Conservation (phyloP, 2,113 vertebrate genomes). For the Megatriorchis doriae region DNA sequence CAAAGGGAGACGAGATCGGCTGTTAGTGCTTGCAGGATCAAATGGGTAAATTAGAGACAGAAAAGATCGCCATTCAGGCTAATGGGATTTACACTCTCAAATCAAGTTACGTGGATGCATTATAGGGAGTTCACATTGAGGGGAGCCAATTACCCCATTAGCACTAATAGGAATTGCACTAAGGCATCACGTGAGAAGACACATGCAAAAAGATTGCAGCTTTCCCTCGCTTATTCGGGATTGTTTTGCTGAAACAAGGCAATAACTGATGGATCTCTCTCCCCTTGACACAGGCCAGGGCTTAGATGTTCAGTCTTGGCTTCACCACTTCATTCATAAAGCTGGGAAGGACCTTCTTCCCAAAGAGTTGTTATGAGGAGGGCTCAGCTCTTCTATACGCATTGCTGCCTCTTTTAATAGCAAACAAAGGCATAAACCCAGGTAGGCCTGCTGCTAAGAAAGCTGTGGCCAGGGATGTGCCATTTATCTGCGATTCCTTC, state of each 20-base stretch:
- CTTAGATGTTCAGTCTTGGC: not conserved
- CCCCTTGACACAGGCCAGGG: not conserved
- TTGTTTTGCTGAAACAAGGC: not conserved
- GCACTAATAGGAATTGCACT: constrained; percentile 55
- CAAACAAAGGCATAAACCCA: not conserved
- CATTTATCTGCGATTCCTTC: not conserved
- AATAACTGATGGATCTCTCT: not conserved
- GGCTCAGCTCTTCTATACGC: not conserved
- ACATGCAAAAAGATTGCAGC: not conserved
- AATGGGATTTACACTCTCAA: constrained; percentile 59
- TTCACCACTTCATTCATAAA: not conserved
- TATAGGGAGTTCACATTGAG: constrained; percentile 46
- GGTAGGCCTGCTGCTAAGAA: not conserved
- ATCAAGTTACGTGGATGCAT: constrained; percentile 58
- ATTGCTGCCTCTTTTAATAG: not conserved
- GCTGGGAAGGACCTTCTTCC: not conserved
- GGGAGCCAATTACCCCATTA: constrained; percentile 61
- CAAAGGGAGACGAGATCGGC: constrained; percentile 16
- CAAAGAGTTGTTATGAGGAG: not conserved
- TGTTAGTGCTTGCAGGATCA: constrained; percentile 33
- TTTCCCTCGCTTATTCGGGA: not conserved
- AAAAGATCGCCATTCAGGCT: constrained; percentile 47
- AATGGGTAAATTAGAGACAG: constrained; percentile 54
- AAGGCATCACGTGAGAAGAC: constrained; percentile 26
- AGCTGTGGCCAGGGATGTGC: not conserved